Conservation (phyloP, 2,113 vertebrate genomes). For the Cheilinus undulatus region DNA sequence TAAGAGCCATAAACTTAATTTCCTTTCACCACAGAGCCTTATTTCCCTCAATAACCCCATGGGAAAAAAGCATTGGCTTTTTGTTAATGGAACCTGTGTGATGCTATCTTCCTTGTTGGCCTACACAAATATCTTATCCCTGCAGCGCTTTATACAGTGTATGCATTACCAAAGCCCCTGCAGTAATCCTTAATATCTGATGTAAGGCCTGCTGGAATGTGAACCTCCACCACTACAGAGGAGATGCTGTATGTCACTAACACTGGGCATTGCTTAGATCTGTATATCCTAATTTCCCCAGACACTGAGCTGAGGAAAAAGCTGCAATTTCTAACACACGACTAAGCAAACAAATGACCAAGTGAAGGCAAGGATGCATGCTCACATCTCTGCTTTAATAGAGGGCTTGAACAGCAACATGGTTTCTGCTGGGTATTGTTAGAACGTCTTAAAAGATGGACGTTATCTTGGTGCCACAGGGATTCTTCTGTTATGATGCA, state of each 20-base stretch:
- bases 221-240: not conserved
- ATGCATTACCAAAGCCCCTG: slow-evolving; percentile 20
- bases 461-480: slow-evolving; percentile 14
- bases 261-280: slow-evolving; percentile 7
- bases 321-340: slow-evolving; percentile 21
- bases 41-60: too few species aligned
- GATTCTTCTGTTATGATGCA: slow-evolving; percentile 44
- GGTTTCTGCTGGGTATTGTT: slow-evolving; percentile 8
- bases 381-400: slow-evolving; percentile 13
- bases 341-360: slow-evolving; percentile 35
- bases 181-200: slow-evolving; percentile 34
- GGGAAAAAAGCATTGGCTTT: too few species aligned
- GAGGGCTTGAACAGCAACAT: slow-evolving; percentile 11
- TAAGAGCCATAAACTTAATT: too few species aligned
- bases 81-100: too few species aligned
- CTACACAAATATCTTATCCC: too few species aligned
- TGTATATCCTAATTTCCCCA: slow-evolving; percentile 33
- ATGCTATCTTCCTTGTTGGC: too few species aligned
- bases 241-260: slow-evolving; percentile 25
- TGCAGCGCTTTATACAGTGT: too few species aligned
- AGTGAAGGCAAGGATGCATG: slow-evolving; percentile 16
- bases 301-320: slow-evolving; percentile 16
- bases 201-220: slow-evolving; percentile 20
- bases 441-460: slow-evolving; percentile 22
- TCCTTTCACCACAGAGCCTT: too few species aligned